These are phyloP conservation scores for Psophia crepitans DNA, from an alignment of 2,113 vertebrate species.

Conservation along the genomic window DNA sequence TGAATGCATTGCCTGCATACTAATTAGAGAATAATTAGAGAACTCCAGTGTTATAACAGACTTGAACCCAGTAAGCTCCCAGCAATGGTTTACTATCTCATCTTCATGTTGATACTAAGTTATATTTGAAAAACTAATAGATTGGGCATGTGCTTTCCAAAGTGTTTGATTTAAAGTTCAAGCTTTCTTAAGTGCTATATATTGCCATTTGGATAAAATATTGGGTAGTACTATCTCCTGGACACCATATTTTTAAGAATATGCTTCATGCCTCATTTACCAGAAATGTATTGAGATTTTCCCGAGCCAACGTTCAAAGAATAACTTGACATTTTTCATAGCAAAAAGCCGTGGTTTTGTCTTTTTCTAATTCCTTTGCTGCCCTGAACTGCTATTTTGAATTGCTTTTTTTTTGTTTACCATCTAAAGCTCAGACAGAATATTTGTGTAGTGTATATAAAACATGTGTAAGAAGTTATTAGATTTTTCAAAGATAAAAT, in stretches of 20 bases:
- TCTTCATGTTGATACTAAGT: neutral
- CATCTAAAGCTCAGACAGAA: neutral
- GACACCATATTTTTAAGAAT: constrained; percentile 48
- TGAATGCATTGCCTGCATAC: neutral
- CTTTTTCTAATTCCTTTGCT: constrained; percentile 1
- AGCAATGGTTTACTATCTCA: neutral
- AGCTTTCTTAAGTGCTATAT: constrained; percentile 18
- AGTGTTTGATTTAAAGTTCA: constrained; percentile 58
- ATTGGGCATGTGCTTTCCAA: neutral
- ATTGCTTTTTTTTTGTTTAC: neutral
- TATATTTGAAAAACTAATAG: constrained; percentile 8
- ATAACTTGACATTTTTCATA: constrained; percentile 58
- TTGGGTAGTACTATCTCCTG: constrained; percentile 4
- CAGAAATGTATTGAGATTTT: constrained; percentile 61
- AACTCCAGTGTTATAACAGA: neutral
- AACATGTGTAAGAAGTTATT: neutral
- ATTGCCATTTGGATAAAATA: constrained; percentile 57
- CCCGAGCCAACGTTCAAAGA: constrained; percentile 41
- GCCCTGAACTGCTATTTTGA: neutral
- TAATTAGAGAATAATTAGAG: neutral
- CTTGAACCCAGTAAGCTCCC: neutral
- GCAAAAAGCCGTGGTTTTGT: neutral
- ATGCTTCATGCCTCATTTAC: constrained; percentile 65
- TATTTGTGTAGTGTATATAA: neutral
- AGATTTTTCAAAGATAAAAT: neutral